Base-by-base conservation (phyloP, 2,113 vertebrate species). In the Amphiprion ocellaris region DNA sequence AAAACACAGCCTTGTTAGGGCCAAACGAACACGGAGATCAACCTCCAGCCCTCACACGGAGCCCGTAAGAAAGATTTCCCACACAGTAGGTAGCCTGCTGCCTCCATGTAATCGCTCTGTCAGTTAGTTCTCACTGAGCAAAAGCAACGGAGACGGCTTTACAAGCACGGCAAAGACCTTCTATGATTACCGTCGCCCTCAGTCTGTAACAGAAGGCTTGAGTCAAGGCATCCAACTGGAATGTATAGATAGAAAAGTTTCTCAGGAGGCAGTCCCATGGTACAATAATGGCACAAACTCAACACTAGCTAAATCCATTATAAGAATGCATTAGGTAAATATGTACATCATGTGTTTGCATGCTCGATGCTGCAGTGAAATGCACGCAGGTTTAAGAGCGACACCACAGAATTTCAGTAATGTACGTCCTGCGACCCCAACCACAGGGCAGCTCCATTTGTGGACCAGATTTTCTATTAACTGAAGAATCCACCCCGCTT, bases 151-250 rank as follows among this genome's bases (percentile, higher is more conserved):
- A 79, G 69, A 63, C n/a, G 23, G 8, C 28, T 67, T 62, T 5
- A 86, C 76, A 54, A 83, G 70, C 56, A 23, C 76, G 60, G 79
- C 77, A 58, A 37, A 82, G 3, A 72, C 50, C 58, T 69, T 72
- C 70, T 28, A 6, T 28, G 55, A 81, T 30, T 59, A 79, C 81
- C 47, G 75, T 78, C 73, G 81, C 56, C 82, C 64, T 69, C 74
- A 68, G 69, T 80, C 74, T 77, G 80, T 47, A 67, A 75, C 62
- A 81, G 75, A 86, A 83, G 69, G 79, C 66, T 90, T 10, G 47
- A 90, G 79, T 89, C 82, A 94, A 94, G 92, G 92, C 93, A 92
- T 92, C 91, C 88, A 70, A 82, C 87, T 94, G 94, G 94, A 95
- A 95, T 95, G 94, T 95, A 85, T 87, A 70, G 82, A 90, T 88